Conservation (phyloP, 2,113 vertebrate species). For the Indicator indicator region DNA sequence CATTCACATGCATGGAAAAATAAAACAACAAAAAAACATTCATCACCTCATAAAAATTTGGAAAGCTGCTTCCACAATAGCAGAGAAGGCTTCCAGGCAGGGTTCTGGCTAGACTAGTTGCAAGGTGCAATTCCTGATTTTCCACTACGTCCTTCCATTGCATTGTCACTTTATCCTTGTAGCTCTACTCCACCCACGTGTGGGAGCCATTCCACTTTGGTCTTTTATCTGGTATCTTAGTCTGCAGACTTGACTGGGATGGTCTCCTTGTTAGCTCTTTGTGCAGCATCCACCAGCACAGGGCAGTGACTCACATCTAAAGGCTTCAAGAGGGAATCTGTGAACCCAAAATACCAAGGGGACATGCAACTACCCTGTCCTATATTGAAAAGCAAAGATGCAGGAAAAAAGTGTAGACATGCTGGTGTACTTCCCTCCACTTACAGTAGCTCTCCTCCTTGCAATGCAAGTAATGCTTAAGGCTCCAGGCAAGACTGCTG, state of each 20-base stretch:
- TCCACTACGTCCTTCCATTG: not conserved
- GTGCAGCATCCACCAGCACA: fast-evolving
- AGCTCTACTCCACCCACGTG: not conserved
- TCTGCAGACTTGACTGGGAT: not conserved
- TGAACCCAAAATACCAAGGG: not conserved
- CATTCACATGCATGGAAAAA: not conserved
- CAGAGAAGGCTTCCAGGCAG: not conserved
- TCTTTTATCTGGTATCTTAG: not conserved
- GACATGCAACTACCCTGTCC: not conserved
- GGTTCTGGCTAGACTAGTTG: not conserved
- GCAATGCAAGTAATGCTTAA: not conserved
- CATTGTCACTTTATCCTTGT: not conserved
- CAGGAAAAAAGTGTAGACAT: not conserved
- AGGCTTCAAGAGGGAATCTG: not conserved
- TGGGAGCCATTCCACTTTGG: not conserved
- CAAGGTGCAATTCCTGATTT: not conserved
- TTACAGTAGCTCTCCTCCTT: not conserved
- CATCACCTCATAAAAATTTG: not conserved
- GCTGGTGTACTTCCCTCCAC: not conserved
- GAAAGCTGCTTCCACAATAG: not conserved
- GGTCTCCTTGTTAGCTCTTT: not conserved
- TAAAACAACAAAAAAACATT: not conserved
- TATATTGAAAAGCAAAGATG: not conserved
- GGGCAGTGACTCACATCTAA: not conserved
- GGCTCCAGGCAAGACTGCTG: not conserved